Conservation (phyloP, 1,140 invertebrate genomes). For the Drosophila obscura region DNA sequence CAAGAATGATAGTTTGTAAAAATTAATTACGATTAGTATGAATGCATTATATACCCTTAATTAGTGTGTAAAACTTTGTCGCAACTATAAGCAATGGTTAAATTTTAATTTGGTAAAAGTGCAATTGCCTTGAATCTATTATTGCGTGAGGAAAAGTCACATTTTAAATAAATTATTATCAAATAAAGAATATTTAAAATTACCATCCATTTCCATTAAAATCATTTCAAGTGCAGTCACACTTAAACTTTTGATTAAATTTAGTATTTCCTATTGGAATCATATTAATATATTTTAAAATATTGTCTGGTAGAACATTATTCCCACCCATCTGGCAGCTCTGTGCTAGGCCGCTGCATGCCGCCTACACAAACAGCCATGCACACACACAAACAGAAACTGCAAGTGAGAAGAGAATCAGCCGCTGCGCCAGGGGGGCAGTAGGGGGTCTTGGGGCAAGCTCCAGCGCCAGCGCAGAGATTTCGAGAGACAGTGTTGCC, state of each 20-base stretch:
- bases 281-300: too few relatives aligned
- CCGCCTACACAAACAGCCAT: conserved; percentile 15
- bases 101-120: neutral
- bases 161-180: too few relatives aligned
- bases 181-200: too few relatives aligned
- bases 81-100: conserved; percentile 14
- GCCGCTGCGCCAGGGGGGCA: conserved; percentile 9
- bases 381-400: conserved; percentile 34
- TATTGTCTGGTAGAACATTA: neutral
- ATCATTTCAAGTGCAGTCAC: too few relatives aligned
- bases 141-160: too few relatives aligned
- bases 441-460: conserved; percentile 3
- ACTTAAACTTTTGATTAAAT: too few relatives aligned
- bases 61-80: conserved; percentile 18
- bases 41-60: conserved; percentile 17
- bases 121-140: neutral
- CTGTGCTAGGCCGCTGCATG: conserved; percentile 45
- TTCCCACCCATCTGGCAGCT: conserved; percentile 27
- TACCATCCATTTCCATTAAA: too few relatives aligned
- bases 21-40: conserved; percentile 23
- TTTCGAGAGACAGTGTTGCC: conserved; percentile 47
- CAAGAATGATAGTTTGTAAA: conserved; percentile 30
- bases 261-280: too few relatives aligned
- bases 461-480: conserved; percentile 77
- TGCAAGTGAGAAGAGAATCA: conserved; percentile 56